Evolutionary conservation across 2,797 vertebrate species (phyloP).

Genomic region (Urosaurus nigricauda): DNA sequence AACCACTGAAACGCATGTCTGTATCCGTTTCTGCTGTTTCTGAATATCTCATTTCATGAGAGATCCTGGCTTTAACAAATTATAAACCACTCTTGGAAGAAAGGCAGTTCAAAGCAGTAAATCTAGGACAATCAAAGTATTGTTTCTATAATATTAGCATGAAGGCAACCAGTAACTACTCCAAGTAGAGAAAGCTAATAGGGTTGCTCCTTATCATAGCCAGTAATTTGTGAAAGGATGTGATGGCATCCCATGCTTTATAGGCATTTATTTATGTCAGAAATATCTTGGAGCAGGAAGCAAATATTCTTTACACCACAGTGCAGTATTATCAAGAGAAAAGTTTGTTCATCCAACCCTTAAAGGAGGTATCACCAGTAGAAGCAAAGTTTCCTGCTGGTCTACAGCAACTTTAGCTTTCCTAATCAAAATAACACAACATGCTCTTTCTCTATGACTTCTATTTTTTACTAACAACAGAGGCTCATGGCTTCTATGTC

Average conservation of each 20-base stretch:
- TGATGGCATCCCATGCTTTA: not conserved
- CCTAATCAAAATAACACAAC: no score
- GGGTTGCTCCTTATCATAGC: not conserved
- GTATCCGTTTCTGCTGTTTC: not conserved
- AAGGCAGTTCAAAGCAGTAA: slow-evolving; percentile 10
- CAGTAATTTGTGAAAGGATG: not conserved
- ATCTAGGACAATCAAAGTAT: not conserved
- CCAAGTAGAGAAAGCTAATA: not conserved
- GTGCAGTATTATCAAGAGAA: not conserved
- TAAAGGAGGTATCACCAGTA: not conserved
- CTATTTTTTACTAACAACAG: no score
- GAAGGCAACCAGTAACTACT: not conserved
- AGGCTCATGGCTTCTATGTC: no score
- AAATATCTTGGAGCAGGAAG: not conserved
- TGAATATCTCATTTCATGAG: not conserved
- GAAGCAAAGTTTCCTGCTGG: not conserved
- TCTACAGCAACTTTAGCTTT: no score
- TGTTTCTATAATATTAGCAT: not conserved
- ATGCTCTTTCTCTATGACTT: no score
- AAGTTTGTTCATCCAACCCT: not conserved
- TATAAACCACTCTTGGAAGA: slow-evolving; percentile 6
- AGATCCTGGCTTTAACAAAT: not conserved
- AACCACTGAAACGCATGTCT: not conserved
- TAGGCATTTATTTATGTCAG: not conserved
- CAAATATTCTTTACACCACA: not conserved